Conservation (phyloP, 2,113 vertebrate species). For the Hemibagrus wyckioides region DNA sequence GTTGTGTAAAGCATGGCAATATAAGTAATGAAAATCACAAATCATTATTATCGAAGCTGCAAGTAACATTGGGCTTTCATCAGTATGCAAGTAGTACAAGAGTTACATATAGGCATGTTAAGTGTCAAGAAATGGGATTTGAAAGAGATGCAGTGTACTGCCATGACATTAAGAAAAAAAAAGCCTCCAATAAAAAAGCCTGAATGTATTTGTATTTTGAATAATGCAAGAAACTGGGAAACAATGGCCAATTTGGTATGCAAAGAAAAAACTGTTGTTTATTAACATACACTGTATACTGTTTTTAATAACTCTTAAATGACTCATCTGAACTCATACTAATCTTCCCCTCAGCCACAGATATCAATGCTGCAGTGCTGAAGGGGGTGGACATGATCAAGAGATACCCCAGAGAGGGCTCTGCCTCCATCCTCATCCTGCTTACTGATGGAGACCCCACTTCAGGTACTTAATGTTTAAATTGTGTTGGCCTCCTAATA, state of each 20-base stretch:
- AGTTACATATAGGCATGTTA: not conserved
- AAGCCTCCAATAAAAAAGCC: too few relatives aligned
- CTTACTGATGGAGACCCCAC: constrained; percentile 91
- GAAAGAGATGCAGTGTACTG: too few relatives aligned
- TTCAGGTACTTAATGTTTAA: constrained; percentile 64
- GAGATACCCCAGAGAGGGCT: constrained; percentile 68
- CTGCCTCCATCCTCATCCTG: constrained; percentile 86
- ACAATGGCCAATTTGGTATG: not conserved
- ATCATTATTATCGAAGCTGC: too few relatives aligned
- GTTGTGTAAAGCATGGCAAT: not conserved
- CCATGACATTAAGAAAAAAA: too few relatives aligned
- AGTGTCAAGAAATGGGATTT: too few relatives aligned
- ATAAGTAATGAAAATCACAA: not conserved
- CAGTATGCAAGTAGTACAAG: not conserved
- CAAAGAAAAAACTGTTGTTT: not conserved
- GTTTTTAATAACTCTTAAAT: not conserved
- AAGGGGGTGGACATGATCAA: constrained; percentile 81
- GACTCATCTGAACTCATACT: too few relatives aligned
- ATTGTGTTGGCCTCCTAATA: too few relatives aligned
- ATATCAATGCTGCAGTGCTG: constrained; percentile 84
- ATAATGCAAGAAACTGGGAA: too few relatives aligned
- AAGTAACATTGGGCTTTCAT: not conserved
- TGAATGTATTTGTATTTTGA: too few relatives aligned
- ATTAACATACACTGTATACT: not conserved
- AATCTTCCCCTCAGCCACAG: constrained; percentile 74